Conservation (phyloP, 2,797 vertebrate species). For the Oreortyx pictus region DNA sequence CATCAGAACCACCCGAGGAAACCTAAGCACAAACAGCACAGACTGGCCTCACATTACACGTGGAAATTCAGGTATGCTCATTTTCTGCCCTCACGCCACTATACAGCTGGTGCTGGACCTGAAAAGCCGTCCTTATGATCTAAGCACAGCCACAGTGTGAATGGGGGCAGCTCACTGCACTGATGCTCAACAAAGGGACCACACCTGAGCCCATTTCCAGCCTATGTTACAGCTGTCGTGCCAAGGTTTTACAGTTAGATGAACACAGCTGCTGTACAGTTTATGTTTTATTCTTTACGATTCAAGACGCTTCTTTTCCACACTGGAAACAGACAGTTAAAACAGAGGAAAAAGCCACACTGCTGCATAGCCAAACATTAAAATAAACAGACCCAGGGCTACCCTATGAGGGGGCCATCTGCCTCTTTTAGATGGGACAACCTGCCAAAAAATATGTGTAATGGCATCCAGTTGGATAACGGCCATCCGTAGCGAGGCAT, state of each 20-base stretch:
- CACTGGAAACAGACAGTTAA: not conserved
- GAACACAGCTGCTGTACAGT: not conserved
- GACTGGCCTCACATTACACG: not conserved
- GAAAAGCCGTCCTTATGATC: not conserved
- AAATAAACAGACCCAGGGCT: not conserved
- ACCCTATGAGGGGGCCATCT: not conserved
- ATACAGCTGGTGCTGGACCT: not conserved
- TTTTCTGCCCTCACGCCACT: slow-evolving; percentile 12
- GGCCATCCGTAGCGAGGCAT: not conserved
- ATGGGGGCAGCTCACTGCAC: not conserved
- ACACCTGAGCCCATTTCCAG: not conserved
- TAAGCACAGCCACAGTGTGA: not conserved
- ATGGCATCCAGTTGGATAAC: not conserved
- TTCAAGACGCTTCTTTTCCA: not conserved
- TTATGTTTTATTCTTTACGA: not conserved
- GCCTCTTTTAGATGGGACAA: not conserved
- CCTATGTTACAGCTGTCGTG: not conserved
- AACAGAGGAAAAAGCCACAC: not conserved
- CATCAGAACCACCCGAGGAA: slow-evolving; percentile 21
- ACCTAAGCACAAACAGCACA: not conserved
- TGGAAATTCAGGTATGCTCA: not conserved
- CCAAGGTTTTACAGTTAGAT: not conserved
- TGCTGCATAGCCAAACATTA: not conserved
- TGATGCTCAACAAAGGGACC: not conserved
- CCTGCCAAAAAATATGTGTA: not conserved